These are phyloP conservation scores for Lophius americanus DNA, from an alignment of 2,797 vertebrate species.

Conservation along the genomic window DNA sequence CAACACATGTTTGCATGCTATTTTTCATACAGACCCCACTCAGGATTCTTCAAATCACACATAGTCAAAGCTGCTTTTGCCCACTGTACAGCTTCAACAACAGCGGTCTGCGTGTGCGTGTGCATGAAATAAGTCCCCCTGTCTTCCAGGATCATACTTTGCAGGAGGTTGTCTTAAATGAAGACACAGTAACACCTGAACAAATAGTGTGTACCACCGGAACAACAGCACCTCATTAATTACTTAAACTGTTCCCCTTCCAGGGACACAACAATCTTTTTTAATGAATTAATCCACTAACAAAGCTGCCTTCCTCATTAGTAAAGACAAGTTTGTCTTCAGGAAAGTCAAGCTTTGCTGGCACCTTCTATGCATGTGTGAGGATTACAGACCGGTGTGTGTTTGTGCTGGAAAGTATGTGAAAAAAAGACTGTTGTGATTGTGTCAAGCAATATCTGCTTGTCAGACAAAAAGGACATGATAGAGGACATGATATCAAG, in stretches of 20 bases:
- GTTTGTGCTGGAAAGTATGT: constrained; percentile 1
- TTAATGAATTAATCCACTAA: constrained; percentile 9
- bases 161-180: constrained; percentile 12
- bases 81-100: constrained; percentile 7
- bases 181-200: constrained; percentile 21
- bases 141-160: constrained; percentile 22
- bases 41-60: not conserved
- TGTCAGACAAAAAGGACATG: not conserved
- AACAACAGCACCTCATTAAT: constrained; percentile 33
- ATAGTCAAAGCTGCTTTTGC: constrained; percentile 21
- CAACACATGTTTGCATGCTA: not conserved
- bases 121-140: not conserved
- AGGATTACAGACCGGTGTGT: not conserved
- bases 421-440: not conserved
- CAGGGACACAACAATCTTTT: constrained; percentile 1
- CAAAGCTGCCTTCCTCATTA: constrained; percentile 22
- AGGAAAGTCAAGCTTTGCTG: not conserved
- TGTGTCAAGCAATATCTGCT: not conserved
- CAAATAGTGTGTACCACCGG: constrained; percentile 4
- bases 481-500: not conserved
- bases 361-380: constrained; percentile 8
- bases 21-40: not conserved
- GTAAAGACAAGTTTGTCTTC: constrained; percentile 21
- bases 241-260: constrained; percentile 26
- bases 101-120: not conserved